phyloP scores from a whole-genome alignment of 1,140 invertebrate genomes.

The Caenorhabditis remanei region DNA sequence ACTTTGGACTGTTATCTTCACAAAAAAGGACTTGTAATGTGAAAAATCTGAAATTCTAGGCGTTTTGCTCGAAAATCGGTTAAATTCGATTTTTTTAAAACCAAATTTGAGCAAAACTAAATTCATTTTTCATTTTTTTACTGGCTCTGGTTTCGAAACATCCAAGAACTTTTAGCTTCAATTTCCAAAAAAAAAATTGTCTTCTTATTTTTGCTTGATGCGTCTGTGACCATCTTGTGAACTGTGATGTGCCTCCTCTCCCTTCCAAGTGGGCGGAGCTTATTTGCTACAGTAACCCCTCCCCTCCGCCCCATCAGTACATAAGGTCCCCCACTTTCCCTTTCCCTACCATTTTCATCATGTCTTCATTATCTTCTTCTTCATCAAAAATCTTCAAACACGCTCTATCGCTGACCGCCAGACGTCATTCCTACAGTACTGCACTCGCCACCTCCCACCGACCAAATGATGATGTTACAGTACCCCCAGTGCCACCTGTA shows the following conservation, averaged over 20 bases:
- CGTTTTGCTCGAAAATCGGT: no score
- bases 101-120: no score
- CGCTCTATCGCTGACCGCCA: neutral
- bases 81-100: no score
- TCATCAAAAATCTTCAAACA: neutral
- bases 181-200: no score
- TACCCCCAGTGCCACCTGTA: neutral
- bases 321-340: neutral
- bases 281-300: neutral
- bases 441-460: neutral
- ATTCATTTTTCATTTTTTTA: no score
- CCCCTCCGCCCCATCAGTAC: no score
- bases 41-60: no score
- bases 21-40: no score
- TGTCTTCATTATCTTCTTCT: no score
- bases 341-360: neutral
- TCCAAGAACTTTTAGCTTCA: no score
- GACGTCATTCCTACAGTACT: neutral
- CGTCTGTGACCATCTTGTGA: conserved; percentile 24
- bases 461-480: neutral
- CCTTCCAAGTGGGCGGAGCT: neutral
- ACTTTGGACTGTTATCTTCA: no score
- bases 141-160: no score
- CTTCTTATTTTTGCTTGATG: neutral
- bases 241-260: conserved; percentile 13